phyloP scores from a whole-genome alignment of 2,797 vertebrate genomes.

The Mus spretus region DNA sequence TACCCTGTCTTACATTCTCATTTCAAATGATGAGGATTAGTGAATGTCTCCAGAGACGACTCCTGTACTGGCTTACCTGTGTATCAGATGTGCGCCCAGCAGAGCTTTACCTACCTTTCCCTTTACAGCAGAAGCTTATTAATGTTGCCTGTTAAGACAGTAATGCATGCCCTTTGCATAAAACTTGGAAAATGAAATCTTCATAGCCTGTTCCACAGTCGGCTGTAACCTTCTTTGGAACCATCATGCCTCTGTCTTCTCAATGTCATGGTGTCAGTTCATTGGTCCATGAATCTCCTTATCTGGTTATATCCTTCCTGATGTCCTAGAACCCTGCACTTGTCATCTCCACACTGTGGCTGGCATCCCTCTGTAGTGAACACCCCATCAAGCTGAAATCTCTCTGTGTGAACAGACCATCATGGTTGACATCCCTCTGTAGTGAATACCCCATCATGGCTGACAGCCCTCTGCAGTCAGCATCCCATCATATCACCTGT shows the following conservation, averaged over 20 bases:
- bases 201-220: not conserved
- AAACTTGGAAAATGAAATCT: not conserved
- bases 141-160: constrained; percentile 3
- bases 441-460: too few species aligned
- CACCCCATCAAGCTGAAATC: not conserved
- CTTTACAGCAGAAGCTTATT: not conserved
- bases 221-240: too few species aligned
- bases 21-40: not conserved
- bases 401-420: too few species aligned
- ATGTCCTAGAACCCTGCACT: not conserved
- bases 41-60: not conserved
- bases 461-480: not conserved
- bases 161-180: not conserved
- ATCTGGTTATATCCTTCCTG: not conserved
- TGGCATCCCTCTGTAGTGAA: not conserved
- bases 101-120: not conserved
- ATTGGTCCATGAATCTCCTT: not conserved
- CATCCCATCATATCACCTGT: not conserved
- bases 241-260: not conserved
- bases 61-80: not conserved
- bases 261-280: not conserved
- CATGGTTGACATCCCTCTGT: too few species aligned
- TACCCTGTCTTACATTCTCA: not conserved
- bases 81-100: not conserved
- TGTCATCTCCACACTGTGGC: not conserved